Percentiles rank a stretch among this genome's conserved stretches.
Evolutionary conservation across 2,113 vertebrate species (phyloP).

Genomic region (Bufo bufo): DNA sequence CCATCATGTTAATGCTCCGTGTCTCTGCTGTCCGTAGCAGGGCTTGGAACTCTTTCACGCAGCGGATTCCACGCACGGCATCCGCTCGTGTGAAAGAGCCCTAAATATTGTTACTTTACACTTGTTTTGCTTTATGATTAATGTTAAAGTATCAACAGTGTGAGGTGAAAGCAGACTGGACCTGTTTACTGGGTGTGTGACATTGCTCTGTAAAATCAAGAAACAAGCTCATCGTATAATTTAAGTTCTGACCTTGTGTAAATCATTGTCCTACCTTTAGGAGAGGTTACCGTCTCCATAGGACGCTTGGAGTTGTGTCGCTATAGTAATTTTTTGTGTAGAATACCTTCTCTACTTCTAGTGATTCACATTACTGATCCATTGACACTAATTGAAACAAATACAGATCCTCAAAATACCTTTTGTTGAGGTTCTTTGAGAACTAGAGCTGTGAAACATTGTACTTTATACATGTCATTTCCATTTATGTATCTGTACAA

Average conservation of each 20-base stretch:
- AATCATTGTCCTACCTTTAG: slow-evolving; percentile 53
- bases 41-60: too few species aligned
- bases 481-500: too few species aligned
- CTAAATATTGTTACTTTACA: background rate
- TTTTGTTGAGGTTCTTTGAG: too few species aligned
- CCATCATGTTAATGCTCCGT: too few species aligned
- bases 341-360: too few species aligned
- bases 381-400: background rate
- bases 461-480: too few species aligned
- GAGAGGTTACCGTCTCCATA: background rate
- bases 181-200: slow-evolving; percentile 66
- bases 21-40: too few species aligned
- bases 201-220: slow-evolving; percentile 61
- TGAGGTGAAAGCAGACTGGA: slow-evolving; percentile 69
- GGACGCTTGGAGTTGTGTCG: background rate
- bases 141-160: slow-evolving; percentile 54
- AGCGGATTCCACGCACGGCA: too few species aligned
- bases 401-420: too few species aligned
- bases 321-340: background rate
- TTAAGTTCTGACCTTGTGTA: slow-evolving; percentile 67
- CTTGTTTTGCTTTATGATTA: background rate
- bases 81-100: too few species aligned
- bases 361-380: background rate
- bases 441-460: too few species aligned
- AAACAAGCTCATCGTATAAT: slow-evolving; percentile 68